A percentile compares a stretch with the other conserved stretches of the same genome.
Evolutionary conservation across 1,140 invertebrate genomes (phyloP).

Genomic region (Tetragnatha versicolor): DNA sequence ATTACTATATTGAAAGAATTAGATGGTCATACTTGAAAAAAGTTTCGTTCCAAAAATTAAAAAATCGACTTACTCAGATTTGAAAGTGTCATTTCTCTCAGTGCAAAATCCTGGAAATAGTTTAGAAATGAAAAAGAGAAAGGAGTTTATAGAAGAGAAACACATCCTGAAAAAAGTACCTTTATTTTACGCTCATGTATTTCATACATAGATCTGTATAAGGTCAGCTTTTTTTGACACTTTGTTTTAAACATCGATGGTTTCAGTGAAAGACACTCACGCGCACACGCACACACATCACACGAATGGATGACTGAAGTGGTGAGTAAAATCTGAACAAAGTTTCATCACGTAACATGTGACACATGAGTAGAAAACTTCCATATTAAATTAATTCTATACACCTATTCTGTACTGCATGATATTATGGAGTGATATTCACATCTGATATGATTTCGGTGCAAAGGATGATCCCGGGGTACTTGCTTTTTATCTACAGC

Average conservation of each 20-base stretch:
- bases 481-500: too few relatives aligned
- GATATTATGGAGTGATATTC: constrained; percentile 12
- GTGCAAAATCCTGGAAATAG: too few relatives aligned
- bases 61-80: too few relatives aligned
- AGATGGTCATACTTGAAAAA: too few relatives aligned
- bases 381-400: constrained; percentile 25
- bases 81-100: too few relatives aligned
- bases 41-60: too few relatives aligned
- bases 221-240: constrained; percentile 21
- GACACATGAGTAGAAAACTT: background rate
- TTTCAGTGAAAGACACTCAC: constrained; percentile 2
- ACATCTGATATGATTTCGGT: constrained; percentile 9
- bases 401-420: constrained; percentile 9
- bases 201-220: constrained; percentile 7
- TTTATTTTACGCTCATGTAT: constrained; percentile 34
- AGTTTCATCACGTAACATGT: background rate
- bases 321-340: constrained; percentile 11
- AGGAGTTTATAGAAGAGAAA: background rate
- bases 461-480: too few relatives aligned
- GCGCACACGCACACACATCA: constrained; percentile 8
- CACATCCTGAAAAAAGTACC: constrained; percentile 31
- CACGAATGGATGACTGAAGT: constrained; percentile 1
- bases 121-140: background rate
- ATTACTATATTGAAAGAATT: too few relatives aligned
- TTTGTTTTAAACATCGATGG: constrained; percentile 38